A percentile compares a stretch with the other conserved stretches of the same genome.
Evolutionary conservation across 2,113 vertebrate genomes (phyloP).

Genomic region (Deroptyus accipitrinus): DNA sequence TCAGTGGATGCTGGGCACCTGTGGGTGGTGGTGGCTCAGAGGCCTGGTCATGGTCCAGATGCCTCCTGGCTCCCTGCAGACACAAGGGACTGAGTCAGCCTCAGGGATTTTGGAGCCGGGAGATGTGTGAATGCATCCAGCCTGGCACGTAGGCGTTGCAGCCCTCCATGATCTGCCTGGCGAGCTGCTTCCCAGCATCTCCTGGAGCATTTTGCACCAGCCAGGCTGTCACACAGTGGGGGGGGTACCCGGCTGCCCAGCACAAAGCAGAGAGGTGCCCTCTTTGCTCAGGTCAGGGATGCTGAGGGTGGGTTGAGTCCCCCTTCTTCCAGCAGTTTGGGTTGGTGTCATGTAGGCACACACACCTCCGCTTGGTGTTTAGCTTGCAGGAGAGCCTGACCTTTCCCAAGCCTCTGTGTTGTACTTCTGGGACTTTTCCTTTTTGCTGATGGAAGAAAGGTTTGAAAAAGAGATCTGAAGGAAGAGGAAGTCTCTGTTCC

Average conservation of each 20-base stretch:
- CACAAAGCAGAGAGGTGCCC: background rate
- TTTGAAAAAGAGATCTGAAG: background rate
- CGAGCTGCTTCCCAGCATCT: constrained; percentile 5
- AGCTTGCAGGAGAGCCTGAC: background rate
- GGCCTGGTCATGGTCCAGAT: background rate
- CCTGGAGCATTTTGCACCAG: background rate
- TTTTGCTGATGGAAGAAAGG: background rate
- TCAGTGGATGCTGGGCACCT: background rate
- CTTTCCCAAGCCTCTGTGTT: background rate
- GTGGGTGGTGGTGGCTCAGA: background rate
- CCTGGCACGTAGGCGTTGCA: background rate
- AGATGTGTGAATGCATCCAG: background rate
- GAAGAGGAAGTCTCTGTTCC: background rate
- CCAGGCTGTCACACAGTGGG: background rate
- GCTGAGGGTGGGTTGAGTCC: background rate
- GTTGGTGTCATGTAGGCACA: background rate
- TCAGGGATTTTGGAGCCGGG: background rate
- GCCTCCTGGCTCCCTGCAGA: background rate
- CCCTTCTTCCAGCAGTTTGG: rapidly evolving
- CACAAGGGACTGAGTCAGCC: background rate
- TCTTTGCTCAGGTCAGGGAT: background rate
- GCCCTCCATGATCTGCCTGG: background rate
- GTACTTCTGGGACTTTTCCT: background rate
- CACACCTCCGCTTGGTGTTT: background rate
- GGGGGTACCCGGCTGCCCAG: background rate